Base-by-base conservation (phyloP, 2,113 vertebrate genomes). In the Sialia sialis region DNA sequence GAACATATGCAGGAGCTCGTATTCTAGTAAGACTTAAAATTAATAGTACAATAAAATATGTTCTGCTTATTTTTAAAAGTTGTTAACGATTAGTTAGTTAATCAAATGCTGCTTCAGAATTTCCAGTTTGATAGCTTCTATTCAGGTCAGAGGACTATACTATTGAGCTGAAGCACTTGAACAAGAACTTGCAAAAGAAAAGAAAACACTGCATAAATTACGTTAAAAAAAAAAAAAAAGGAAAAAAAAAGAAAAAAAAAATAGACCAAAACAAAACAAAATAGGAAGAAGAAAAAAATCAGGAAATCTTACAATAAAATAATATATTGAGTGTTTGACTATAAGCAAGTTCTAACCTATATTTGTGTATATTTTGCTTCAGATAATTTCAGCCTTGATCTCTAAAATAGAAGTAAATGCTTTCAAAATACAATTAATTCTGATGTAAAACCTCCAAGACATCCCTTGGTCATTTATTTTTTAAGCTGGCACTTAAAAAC, bases 181-280 rank as follows among this genome's bases (percentile, higher is more conserved):
- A 30, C 1, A 59, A 92, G 30, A 56, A 29, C 9, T 68, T 69
- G 9, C 2, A 60, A 73, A 80, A 52, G 27, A 78, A 89, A 84
- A 8, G 60, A 79, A 70, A 69, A 9, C 4, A 36, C 3, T 48
- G 32, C 1, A 48, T 52, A 86, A 51, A 0, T 22, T 34, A 8
- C 0, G 0, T 51, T 69, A 44, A 56, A 2, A 9, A 54, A 55
- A 34, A n/a, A 21, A 56, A 13, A 13, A 11, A 29, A 23, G 4
- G 21, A 44, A 7, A 44, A 21, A 46, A 43, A 11, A 5, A 12
- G 19, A 1, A 11, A 16, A 27, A 30, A 41, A 41, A 32, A 49
- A 52, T n/a, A n/a, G n/a, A n/a, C n/a, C 19, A 55, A 34, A n/a
- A 19, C 11, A 13, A 11, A 12, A 29, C 23, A 25, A 25, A 49